A percentile compares a stretch with the other conserved stretches of the same genome.
Conservation (phyloP, 2,113 vertebrate genomes). For the Motacilla tschutschensis region DNA sequence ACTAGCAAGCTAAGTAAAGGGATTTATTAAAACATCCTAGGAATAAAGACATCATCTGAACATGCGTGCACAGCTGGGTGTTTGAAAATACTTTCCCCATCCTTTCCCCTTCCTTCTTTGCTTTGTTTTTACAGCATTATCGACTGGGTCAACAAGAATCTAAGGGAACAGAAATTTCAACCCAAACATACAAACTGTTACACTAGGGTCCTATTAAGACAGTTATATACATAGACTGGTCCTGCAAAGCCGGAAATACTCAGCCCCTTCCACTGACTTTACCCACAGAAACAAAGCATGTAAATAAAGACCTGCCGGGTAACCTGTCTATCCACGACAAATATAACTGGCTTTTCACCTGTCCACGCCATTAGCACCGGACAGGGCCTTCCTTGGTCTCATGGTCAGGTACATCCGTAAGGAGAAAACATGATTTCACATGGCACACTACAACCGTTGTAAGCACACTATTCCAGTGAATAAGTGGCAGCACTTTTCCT, state of each 20-base stretch:
- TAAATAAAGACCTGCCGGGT: background rate
- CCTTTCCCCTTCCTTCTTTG: background rate
- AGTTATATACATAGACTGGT: background rate
- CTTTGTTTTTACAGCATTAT: background rate
- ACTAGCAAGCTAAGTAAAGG: background rate
- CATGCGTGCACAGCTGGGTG: fast-evolving
- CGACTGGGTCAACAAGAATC: background rate
- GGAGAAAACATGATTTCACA: background rate
- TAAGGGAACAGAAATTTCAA: background rate
- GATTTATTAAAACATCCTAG: background rate
- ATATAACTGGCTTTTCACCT: background rate
- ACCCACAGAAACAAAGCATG: fast-evolving
- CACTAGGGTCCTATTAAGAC: background rate
- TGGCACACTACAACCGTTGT: fast-evolving
- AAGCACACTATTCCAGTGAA: background rate
- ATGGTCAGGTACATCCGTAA: background rate
- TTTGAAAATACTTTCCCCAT: background rate
- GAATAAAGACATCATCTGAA: background rate
- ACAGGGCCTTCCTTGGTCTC: background rate
- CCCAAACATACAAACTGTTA: background rate
- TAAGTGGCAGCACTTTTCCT: background rate
- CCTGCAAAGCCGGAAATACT: fast-evolving
- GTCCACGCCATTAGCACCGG: fast-evolving
- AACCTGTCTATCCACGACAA: background rate
- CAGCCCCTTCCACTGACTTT: background rate